Evolutionary conservation across 1,140 invertebrate genomes (phyloP).

Genomic region (Conus betulinus): DNA sequence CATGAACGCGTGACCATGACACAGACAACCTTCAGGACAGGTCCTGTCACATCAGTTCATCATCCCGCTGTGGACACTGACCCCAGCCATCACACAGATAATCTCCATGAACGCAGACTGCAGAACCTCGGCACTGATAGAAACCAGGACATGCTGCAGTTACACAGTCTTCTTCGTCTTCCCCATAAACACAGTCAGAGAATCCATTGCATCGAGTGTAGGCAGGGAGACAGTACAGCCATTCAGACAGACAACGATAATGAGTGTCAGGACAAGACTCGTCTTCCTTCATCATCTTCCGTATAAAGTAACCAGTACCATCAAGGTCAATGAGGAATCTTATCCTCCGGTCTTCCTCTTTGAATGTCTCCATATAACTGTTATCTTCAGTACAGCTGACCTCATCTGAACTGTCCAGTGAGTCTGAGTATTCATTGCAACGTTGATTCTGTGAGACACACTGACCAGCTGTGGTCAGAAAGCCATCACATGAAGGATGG

Average conservation of each 20-base stretch:
- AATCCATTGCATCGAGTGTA: conserved; percentile 21
- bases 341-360: too few species aligned
- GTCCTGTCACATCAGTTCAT: conserved; percentile 9
- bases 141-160: background rate
- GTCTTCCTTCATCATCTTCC: too few species aligned
- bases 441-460: background rate
- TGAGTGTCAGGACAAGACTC: conserved; percentile 3
- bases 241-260: background rate
- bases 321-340: background rate
- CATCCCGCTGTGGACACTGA: conserved; percentile 23
- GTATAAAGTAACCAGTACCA: background rate
- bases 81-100: conserved; percentile 19
- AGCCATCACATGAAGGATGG: background rate
- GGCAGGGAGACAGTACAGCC: background rate
- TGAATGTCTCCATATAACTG: too few species aligned
- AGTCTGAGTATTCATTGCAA: background rate
- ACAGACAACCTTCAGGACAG: conserved; percentile 8
- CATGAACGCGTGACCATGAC: too few species aligned
- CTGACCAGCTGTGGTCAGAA: background rate
- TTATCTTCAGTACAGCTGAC: background rate
- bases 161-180: conserved; percentile 2
- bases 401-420: conserved; percentile 9
- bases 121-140: conserved; percentile 4
- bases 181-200: background rate
- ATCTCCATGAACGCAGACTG: background rate